A percentile compares a stretch with the other conserved stretches of the same genome.
These are phyloP conservation scores for Amphimedon queenslandica DNA, from an alignment of 37 sponge, comb jelly and placozoan genomes.

Conservation along the genomic window DNA sequence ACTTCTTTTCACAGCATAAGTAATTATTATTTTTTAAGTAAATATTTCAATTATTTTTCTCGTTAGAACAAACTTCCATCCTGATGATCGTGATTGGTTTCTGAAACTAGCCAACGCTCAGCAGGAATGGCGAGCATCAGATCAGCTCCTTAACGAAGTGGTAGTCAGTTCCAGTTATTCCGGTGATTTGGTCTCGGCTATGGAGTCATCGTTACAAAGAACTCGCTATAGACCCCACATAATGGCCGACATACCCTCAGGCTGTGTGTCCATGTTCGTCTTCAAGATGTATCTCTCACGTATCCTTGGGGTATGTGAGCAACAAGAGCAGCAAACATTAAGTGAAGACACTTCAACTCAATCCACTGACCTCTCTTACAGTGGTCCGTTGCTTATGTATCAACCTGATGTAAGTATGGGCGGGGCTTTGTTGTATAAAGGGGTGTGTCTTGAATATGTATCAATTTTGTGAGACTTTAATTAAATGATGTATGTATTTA, in stretches of 20 bases:
- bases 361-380: no score
- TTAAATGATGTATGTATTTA: neutral
- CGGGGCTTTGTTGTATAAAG: no score
- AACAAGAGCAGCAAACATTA: no score
- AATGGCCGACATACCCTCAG: neutral
- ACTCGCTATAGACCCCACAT: neutral
- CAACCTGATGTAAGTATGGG: constrained; percentile 1
- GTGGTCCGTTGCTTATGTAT: constrained; percentile 44
- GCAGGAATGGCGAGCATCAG: constrained; percentile 9
- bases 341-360: neutral
- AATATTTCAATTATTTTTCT: neutral
- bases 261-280: constrained; percentile 10
- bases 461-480: no score
- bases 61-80: neutral
- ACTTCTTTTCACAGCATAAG: constrained; percentile 20
- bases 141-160: neutral
- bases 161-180: constrained; percentile 11
- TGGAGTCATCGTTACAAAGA: neutral
- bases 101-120: constrained; percentile 51
- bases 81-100: constrained; percentile 33
- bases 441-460: no score
- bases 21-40: neutral
- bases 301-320: constrained; percentile 41
- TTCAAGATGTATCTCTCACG: constrained; percentile 56
- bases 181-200: neutral